Base-by-base conservation (phyloP, 2,797 vertebrate genomes). In the Gadopsis marmoratus region DNA sequence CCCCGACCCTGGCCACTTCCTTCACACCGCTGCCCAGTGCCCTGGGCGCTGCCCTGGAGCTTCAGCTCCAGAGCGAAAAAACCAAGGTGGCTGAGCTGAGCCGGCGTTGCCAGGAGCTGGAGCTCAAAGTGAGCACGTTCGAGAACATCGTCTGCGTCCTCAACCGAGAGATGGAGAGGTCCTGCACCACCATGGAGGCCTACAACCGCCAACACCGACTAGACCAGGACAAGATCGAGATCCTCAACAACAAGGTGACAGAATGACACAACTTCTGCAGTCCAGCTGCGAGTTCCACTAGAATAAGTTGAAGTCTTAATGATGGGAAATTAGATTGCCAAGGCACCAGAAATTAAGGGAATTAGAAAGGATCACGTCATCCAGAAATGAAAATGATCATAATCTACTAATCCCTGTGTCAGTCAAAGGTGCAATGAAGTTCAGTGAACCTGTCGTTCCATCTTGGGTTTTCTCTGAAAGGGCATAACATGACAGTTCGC, bases 91-190 rank as follows among this genome's bases (percentile, higher is more conserved):
- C 90, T 0, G 97, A 97, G 84, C 94, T 99, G 59, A 88, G 94
- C 78, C 95, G 93, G 7, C 94, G 96, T 33, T 97, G 96, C 60
- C 96, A 97, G 77, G 94, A 95, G 33, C 94, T 99, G 39, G 97
- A 99, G 90, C 94, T 96, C 81, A 98, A 98, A 91, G 96, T 96
- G 0, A 91, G 93, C 87, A 98, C 97, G 3, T 98, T 99, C 1
- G 98, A 99, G 94, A 99, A 99, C 94, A 99, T 99, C 0, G 97
- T 99, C 19, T 98, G 98, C 0, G 97, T 99, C 78, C 96, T 99
- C 45, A 99, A 99, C 91, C 95, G 97, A 6, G 98, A 99, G 91
- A 94, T 96, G 94, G 98, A 99, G 89, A 91, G 97, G 70, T 96
- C 96, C 14, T 96, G 97, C 26, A 87, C 96, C 72, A 95, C 96